These are phyloP conservation scores for Aspidapion aeneum DNA, from an alignment of 2,888 invertebrate genomes.

Conservation along the genomic window DNA sequence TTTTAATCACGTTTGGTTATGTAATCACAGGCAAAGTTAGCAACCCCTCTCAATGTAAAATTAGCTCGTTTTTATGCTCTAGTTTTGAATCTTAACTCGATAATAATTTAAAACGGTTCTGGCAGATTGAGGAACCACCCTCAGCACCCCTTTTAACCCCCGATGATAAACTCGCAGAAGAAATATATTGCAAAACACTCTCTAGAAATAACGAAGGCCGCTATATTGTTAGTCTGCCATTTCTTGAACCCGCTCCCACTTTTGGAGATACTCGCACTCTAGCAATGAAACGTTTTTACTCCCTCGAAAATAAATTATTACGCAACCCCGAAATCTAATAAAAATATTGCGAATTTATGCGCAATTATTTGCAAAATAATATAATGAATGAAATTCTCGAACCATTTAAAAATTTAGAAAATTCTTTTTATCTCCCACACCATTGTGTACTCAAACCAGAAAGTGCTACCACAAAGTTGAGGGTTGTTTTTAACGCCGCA, in stretches of 20 bases:
- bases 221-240: neutral
- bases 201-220: neutral
- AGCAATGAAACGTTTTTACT: neutral
- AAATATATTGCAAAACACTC: neutral
- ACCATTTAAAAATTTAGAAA: neutral
- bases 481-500: neutral
- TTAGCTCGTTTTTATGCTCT: neutral
- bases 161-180: neutral
- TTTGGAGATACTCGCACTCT: neutral
- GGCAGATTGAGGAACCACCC: neutral
- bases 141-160: neutral
- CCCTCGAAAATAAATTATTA: neutral
- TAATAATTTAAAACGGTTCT: neutral
- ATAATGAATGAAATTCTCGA: neutral
- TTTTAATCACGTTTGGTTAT: neutral
- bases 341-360: neutral
- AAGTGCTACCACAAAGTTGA: neutral
- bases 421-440: neutral
- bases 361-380: neutral
- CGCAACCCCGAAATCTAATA: neutral
- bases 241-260: neutral
- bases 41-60: neutral
- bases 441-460: conserved; percentile 1
- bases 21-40: neutral
- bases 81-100: neutral